Percentiles rank a stretch among this genome's conserved stretches.
These are phyloP conservation scores for Reinhardtius hippoglossoides DNA, from an alignment of 2,113 vertebrate species.

Conservation along the genomic window DNA sequence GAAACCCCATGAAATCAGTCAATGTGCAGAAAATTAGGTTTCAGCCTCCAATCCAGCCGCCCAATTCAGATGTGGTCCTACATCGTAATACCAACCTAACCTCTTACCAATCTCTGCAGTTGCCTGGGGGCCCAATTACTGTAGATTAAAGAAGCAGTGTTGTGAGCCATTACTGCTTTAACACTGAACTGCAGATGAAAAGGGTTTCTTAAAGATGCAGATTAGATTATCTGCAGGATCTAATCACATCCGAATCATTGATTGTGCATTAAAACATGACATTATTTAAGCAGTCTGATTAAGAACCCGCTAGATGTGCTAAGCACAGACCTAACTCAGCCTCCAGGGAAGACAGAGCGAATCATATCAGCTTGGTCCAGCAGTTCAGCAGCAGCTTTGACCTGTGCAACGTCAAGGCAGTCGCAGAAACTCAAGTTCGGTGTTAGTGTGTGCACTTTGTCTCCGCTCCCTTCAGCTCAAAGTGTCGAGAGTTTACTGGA, in stretches of 20 bases:
- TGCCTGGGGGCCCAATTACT: slow-evolving; percentile 58
- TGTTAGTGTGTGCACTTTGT: slow-evolving; percentile 16
- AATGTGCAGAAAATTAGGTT: slow-evolving; percentile 76
- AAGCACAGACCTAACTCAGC: slow-evolving; percentile 11
- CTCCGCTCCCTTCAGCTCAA: slow-evolving; percentile 34
- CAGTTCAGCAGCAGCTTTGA: slow-evolving; percentile 16
- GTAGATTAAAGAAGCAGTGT: slow-evolving; percentile 36
- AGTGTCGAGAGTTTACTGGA: slow-evolving; percentile 55
- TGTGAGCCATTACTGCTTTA: slow-evolving; percentile 44
- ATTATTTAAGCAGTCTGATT: slow-evolving; percentile 36
- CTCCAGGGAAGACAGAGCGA: background rate
- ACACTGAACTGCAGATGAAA: slow-evolving; percentile 45
- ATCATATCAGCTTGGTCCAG: slow-evolving; percentile 27
- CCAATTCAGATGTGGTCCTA: slow-evolving; percentile 57
- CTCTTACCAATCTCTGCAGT: slow-evolving; percentile 36
- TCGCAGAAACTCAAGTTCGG: background rate
- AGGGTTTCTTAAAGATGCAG: slow-evolving; percentile 41
- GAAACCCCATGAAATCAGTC: slow-evolving; percentile 76
- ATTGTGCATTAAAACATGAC: slow-evolving; percentile 39
- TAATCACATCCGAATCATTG: slow-evolving; percentile 51
- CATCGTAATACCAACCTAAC: slow-evolving; percentile 58
- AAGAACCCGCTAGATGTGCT: background rate
- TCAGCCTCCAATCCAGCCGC: slow-evolving; percentile 51
- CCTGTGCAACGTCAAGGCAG: slow-evolving; percentile 11
- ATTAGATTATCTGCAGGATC: slow-evolving; percentile 63